Evolutionary conservation across 2,888 invertebrate species (phyloP).

Genomic region (Thera britannica): DNA sequence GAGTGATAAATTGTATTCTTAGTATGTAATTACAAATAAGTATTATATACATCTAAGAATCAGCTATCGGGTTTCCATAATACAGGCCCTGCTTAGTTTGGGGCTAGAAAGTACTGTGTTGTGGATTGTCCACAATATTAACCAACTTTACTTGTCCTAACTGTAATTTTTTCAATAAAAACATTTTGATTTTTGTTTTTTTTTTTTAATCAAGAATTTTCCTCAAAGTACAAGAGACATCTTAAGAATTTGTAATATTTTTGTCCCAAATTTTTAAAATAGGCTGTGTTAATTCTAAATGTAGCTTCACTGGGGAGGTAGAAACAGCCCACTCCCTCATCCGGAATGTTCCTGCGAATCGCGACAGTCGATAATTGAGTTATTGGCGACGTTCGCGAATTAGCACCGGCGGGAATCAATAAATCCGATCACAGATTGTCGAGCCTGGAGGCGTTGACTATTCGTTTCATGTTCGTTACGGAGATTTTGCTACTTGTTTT

Average conservation of each 20-base stretch:
- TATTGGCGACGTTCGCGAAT: conserved; percentile 36
- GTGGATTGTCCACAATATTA: no score
- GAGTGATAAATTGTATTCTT: no score
- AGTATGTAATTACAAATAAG: no score
- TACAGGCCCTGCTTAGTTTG: no score
- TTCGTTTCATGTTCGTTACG: conserved; percentile 27
- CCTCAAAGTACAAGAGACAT: background rate
- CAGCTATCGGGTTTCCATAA: no score
- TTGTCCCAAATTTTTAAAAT: background rate
- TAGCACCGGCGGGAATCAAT: conserved; percentile 32
- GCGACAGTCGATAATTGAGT: conserved; percentile 37
- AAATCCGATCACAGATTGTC: conserved; percentile 32
- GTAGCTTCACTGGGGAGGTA: background rate
- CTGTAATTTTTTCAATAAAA: no score
- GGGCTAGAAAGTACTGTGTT: no score
- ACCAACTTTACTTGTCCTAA: no score
- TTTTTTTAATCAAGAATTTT: no score
- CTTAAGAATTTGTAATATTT: background rate
- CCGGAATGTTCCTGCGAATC: conserved; percentile 29
- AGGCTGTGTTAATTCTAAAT: no score
- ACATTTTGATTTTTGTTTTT: no score
- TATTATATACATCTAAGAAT: no score
- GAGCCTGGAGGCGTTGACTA: conserved; percentile 22
- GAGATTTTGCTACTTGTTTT: conserved; percentile 7
- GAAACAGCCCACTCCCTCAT: conserved; percentile 20